Conservation (phyloP, 2,797 vertebrate species). For the Semotilus atromaculatus region DNA sequence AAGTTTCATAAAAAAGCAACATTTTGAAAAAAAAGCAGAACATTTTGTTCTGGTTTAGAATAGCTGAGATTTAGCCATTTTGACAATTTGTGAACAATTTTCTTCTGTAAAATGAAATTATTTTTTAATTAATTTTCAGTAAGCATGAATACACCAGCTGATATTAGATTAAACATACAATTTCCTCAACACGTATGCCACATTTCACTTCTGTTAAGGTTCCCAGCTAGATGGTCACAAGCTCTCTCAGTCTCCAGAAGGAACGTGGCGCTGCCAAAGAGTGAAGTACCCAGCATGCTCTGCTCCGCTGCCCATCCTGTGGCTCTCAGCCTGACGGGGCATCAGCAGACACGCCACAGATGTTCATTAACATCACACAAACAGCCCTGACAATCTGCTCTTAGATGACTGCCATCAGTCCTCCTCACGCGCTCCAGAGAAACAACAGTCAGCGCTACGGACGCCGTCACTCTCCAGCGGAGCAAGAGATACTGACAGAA, state of each 20-base stretch:
- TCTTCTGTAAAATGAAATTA: background rate
- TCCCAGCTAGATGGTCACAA: constrained; percentile 4
- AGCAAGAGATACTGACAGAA: background rate
- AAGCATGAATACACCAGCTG: background rate
- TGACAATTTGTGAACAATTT: background rate
- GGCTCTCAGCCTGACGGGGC: constrained; percentile 37
- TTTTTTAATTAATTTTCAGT: fast-evolving
- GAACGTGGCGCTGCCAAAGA: constrained; percentile 13
- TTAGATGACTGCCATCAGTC: constrained; percentile 13
- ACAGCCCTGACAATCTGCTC: constrained; percentile 19
- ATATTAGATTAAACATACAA: background rate
- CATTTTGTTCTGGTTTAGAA: background rate
- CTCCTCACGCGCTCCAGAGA: background rate
- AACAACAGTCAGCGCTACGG: background rate
- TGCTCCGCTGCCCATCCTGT: constrained; percentile 31
- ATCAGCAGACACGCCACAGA: constrained; percentile 42
- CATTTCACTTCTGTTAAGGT: background rate
- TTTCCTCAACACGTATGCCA: background rate
- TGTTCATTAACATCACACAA: constrained; percentile 55
- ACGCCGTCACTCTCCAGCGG: background rate
- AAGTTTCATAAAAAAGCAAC: too few species aligned
- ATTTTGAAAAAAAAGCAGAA: too few species aligned
- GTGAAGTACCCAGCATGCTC: constrained; percentile 30
- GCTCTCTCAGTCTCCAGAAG: constrained; percentile 22
- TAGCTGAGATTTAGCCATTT: background rate